Conservation (phyloP, 2,888 invertebrate genomes). For the Leptopilina drosophilae region DNA sequence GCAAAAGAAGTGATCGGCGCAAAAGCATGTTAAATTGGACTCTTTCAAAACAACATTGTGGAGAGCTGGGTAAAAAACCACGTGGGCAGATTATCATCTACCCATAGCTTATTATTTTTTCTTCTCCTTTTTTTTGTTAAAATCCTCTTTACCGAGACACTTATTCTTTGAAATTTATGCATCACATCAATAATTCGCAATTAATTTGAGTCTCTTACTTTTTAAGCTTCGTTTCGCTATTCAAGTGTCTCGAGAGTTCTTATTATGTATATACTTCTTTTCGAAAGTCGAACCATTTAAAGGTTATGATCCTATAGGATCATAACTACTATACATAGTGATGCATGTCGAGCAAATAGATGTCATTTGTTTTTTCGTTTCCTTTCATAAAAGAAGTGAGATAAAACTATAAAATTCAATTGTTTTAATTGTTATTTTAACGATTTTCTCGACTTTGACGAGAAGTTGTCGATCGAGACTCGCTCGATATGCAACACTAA, state of each 20-base stretch:
- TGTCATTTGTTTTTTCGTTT: no score
- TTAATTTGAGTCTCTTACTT: not conserved
- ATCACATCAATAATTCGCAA: not conserved
- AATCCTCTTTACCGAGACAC: not conserved
- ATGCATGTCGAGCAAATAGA: no score
- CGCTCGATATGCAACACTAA: no score
- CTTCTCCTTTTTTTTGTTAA: not conserved
- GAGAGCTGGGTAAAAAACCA: not conserved
- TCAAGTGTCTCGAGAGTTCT: not conserved
- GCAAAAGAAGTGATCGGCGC: not conserved
- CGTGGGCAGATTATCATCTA: not conserved
- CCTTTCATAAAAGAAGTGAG: no score
- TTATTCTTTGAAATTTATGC: not conserved
- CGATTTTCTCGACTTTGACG: no score
- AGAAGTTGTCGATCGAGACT: no score
- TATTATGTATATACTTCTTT: not conserved
- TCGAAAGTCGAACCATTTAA: not conserved
- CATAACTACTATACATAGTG: no score
- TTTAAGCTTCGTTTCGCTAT: not conserved
- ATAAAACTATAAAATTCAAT: no score
- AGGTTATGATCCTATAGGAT: constrained; percentile 6
- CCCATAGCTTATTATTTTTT: not conserved
- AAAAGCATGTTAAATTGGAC: not conserved
- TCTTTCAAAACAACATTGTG: not conserved
- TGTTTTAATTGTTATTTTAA: no score